phyloP scores from a whole-genome alignment of 2,888 invertebrate genomes.

The Sclerodermus sp. region DNA sequence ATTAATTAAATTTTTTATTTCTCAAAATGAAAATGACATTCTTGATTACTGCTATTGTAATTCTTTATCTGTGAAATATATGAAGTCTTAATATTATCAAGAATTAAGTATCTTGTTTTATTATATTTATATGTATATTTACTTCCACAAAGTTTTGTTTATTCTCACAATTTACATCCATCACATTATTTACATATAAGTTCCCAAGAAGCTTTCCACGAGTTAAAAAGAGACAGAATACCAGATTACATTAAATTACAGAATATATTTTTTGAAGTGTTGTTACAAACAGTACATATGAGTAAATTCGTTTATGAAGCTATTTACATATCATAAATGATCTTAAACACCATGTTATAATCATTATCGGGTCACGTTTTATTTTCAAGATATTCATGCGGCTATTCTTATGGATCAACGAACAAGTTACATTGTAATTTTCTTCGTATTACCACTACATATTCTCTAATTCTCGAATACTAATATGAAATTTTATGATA shows the following conservation, averaged over 20 bases:
- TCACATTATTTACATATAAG: slow-evolving; percentile 31
- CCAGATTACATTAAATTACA: slow-evolving; percentile 10
- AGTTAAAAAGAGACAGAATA: slow-evolving; percentile 8
- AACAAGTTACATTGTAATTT: background rate
- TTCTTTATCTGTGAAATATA: slow-evolving; percentile 8
- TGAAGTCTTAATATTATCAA: slow-evolving; percentile 9
- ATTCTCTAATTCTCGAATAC: background rate
- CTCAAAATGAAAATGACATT: slow-evolving; percentile 22
- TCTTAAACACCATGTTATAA: background rate
- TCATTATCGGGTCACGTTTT: too few relatives aligned
- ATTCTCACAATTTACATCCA: slow-evolving; percentile 30
- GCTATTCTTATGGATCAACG: too few relatives aligned
- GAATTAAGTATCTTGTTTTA: slow-evolving; percentile 5
- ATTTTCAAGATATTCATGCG: too few relatives aligned
- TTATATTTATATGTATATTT: slow-evolving; percentile 10
- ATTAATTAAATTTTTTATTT: slow-evolving; percentile 18
- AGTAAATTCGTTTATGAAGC: slow-evolving; percentile 14
- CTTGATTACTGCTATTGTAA: slow-evolving; percentile 10
- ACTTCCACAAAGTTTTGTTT: slow-evolving; percentile 17
- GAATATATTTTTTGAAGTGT: slow-evolving; percentile 14
- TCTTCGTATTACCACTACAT: background rate
- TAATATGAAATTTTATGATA: background rate
- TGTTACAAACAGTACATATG: slow-evolving; percentile 16
- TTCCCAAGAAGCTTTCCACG: slow-evolving; percentile 11
- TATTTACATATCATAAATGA: slow-evolving; percentile 21